Conservation (phyloP, 1,140 invertebrate genomes). For the Helicoverpa armigera region DNA sequence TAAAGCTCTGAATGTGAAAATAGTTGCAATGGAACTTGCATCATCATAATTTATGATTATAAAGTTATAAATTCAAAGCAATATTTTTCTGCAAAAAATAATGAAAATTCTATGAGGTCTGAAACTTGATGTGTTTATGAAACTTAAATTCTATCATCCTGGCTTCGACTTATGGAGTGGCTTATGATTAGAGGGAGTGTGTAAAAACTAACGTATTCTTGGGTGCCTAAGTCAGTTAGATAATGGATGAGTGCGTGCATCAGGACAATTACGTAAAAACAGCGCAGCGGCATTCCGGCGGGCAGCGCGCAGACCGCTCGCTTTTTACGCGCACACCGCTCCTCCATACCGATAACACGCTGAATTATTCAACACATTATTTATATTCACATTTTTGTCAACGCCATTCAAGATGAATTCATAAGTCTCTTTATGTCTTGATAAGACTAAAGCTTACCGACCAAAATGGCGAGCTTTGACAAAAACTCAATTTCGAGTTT, state of each 20-base stretch:
- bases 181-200: slow-evolving; percentile 40
- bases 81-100: not conserved
- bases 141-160: not conserved
- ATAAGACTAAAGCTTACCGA: slow-evolving; percentile 84
- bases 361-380: slow-evolving; percentile 85
- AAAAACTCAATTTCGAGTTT: slow-evolving; percentile 63
- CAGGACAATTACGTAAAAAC: slow-evolving; percentile 85
- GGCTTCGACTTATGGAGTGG: slow-evolving; percentile 32
- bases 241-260: slow-evolving; percentile 84
- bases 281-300: slow-evolving; percentile 78
- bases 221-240: slow-evolving; percentile 80
- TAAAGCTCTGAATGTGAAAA: not conserved
- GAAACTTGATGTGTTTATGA: slow-evolving; percentile 12
- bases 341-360: slow-evolving; percentile 84
- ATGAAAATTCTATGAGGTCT: not conserved
- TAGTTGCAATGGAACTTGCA: too few relatives aligned
- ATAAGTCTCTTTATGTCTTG: slow-evolving; percentile 85
- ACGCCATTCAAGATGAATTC: slow-evolving; percentile 84
- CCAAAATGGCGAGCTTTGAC: slow-evolving; percentile 68
- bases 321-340: slow-evolving; percentile 75
- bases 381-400: slow-evolving; percentile 86
- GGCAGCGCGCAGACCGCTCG: slow-evolving; percentile 63
- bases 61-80: too few relatives aligned
- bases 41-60: too few relatives aligned
- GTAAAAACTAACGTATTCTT: slow-evolving; percentile 48